Conservation (phyloP, 2,797 vertebrate genomes). For the Chiroxiphia lanceolata region DNA sequence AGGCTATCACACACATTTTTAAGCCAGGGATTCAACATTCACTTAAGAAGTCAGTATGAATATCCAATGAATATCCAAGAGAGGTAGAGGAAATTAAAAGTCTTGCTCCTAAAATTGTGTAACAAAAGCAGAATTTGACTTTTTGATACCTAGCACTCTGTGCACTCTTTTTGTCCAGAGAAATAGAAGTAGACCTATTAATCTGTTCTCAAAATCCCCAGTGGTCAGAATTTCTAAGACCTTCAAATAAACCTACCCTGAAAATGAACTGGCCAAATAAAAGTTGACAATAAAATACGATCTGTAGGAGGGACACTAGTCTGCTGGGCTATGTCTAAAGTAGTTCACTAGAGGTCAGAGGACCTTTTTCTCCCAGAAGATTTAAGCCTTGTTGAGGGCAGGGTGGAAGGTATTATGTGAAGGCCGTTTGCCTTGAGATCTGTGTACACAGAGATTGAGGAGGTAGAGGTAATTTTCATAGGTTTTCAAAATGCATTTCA, state of each 20-base stretch:
- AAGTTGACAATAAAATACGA: neutral
- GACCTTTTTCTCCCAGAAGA: neutral
- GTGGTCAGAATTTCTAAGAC: neutral
- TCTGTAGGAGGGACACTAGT: neutral
- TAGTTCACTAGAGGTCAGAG: neutral
- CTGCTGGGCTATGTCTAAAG: neutral
- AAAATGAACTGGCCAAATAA: neutral
- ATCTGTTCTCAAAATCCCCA: neutral
- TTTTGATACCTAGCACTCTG: neutral
- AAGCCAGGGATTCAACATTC: neutral
- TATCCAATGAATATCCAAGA: neutral
- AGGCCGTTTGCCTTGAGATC: neutral
- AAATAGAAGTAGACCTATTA: neutral
- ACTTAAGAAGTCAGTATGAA: neutral
- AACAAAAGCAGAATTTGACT: neutral
- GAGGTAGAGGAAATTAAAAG: neutral
- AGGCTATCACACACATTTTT: neutral
- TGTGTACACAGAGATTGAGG: neutral
- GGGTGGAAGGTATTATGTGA: neutral
- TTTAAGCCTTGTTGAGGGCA: neutral
- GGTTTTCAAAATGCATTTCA: neutral
- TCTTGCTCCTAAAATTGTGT: neutral
- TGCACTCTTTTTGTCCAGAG: neutral
- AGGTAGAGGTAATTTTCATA: neutral
- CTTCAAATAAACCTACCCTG: neutral